Evolutionary conservation across 2,113 vertebrate genomes (phyloP).

Genomic region (Hypomesus transpacificus): DNA sequence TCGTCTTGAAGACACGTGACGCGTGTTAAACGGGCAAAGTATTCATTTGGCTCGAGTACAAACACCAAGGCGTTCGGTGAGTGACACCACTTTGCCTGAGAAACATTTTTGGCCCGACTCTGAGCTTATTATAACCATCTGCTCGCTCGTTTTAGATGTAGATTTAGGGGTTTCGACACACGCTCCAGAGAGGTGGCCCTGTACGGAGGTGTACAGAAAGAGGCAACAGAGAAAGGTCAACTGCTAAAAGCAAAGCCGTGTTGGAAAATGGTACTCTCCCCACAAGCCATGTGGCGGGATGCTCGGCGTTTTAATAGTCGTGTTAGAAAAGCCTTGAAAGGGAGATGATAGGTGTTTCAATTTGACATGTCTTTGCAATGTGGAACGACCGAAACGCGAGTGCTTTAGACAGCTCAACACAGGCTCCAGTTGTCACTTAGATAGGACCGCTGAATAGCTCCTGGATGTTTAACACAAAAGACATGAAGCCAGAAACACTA

Average conservation of each 20-base stretch:
- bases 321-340: conserved; percentile 43
- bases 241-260: conserved; percentile 58
- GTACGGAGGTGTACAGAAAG: conserved; percentile 14
- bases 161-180: conserved; percentile 9
- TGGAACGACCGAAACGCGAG: not conserved
- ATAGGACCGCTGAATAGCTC: no score
- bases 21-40: not conserved
- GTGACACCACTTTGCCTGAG: conserved; percentile 28
- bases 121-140: conserved; percentile 29
- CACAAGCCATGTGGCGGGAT: conserved; percentile 7
- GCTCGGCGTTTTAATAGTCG: conserved; percentile 42
- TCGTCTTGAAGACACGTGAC: no score
- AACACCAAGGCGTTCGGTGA: conserved; percentile 8
- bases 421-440: not conserved
- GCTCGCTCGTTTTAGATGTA: conserved; percentile 26
- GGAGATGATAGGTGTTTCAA: conserved; percentile 21
- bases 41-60: conserved; percentile 13
- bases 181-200: not conserved
- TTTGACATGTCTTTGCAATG: conserved; percentile 26
- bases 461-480: no score
- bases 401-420: not conserved
- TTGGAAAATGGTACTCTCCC: conserved; percentile 36
- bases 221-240: conserved; percentile 42
- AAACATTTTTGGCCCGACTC: conserved; percentile 20
- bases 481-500: no score